phyloP scores from a whole-genome alignment of 2,888 invertebrate species.

The Drosophila nigricruria region DNA sequence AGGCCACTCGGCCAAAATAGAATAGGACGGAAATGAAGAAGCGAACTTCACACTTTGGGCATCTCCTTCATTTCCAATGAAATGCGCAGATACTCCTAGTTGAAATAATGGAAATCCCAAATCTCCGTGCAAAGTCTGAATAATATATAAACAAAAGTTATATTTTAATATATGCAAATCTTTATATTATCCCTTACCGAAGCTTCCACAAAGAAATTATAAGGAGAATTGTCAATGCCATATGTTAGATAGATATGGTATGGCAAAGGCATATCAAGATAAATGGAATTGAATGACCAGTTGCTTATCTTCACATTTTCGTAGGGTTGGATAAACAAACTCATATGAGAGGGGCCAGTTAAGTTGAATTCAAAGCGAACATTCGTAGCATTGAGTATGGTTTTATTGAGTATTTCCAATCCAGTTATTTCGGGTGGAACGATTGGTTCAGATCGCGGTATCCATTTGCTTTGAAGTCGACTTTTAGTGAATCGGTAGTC shows the following conservation, averaged over 20 bases:
- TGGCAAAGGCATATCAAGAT: constrained; percentile 67
- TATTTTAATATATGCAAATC: background rate
- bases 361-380: constrained; percentile 69
- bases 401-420: constrained; percentile 65
- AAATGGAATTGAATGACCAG: constrained; percentile 74
- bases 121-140: constrained; percentile 54
- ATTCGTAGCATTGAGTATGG: constrained; percentile 37
- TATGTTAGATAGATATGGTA: constrained; percentile 73
- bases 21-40: constrained; percentile 84
- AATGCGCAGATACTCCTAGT: constrained; percentile 86
- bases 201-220: constrained; percentile 73
- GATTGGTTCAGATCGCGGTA: constrained; percentile 60
- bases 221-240: constrained; percentile 71
- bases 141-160: background rate
- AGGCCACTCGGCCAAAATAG: constrained; percentile 85
- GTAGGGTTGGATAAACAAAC: constrained; percentile 72
- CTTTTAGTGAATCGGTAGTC: constrained; percentile 65
- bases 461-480: constrained; percentile 59
- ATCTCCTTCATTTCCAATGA: constrained; percentile 83
- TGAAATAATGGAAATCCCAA: constrained; percentile 77
- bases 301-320: constrained; percentile 62
- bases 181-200: constrained; percentile 28
- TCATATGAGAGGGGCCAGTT: constrained; percentile 76
- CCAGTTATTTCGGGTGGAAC: constrained; percentile 59
- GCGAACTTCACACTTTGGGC: constrained; percentile 84